phyloP scores from a whole-genome alignment of 1,140 invertebrate species.

The Radopholus similis region DNA sequence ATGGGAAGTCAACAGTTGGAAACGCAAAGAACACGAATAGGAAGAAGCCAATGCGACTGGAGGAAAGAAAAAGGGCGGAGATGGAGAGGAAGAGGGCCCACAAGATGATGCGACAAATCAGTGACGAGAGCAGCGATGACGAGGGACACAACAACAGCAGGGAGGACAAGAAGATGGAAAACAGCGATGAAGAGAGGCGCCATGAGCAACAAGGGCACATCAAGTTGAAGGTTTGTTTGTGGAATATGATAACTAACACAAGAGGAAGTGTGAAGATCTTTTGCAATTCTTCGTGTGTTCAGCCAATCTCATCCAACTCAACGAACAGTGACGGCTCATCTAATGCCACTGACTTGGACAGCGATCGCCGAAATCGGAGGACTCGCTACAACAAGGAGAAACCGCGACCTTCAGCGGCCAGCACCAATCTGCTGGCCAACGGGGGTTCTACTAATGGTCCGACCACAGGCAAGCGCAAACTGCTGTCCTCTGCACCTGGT shows the following conservation, averaged over 20 bases:
- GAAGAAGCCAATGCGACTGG: slow-evolving; percentile 28
- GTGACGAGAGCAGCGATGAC: slow-evolving; percentile 26
- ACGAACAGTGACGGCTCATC: not conserved
- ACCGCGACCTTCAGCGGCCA: too few species aligned
- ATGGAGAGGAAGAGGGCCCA: slow-evolving; percentile 36
- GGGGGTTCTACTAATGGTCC: not conserved
- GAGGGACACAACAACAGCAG: not conserved
- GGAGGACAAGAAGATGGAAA: not conserved
- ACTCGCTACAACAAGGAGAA: too few species aligned
- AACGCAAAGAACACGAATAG: not conserved
- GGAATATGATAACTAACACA: too few species aligned
- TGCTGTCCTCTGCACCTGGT: not conserved
- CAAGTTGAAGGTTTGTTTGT: too few species aligned
- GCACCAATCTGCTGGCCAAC: not conserved
- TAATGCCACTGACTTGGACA: not conserved
- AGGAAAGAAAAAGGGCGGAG: slow-evolving; percentile 26
- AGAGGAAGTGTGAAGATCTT: too few species aligned
- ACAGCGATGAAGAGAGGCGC: too few species aligned
- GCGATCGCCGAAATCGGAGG: too few species aligned
- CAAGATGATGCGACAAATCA: slow-evolving; percentile 36
- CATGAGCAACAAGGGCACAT: not conserved
- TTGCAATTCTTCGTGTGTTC: too few species aligned
- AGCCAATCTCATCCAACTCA: too few species aligned
- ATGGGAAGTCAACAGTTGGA: not conserved
- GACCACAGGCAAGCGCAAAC: not conserved